Conservation (phyloP, 2,113 vertebrate species). For the Orycteropus afer region DNA sequence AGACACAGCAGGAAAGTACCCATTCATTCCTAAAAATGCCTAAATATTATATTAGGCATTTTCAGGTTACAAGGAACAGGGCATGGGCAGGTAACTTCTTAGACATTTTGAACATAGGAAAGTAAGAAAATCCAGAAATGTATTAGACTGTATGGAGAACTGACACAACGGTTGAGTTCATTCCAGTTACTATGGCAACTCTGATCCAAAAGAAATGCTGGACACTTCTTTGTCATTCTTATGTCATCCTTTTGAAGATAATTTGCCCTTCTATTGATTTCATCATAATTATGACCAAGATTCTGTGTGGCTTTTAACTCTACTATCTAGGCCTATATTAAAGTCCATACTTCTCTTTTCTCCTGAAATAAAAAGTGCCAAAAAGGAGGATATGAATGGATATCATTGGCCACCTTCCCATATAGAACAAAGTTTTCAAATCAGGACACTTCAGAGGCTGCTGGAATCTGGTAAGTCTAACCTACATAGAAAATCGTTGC, state of each 20-base stretch:
- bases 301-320: not conserved
- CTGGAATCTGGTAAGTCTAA: not conserved
- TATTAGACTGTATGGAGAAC: not conserved
- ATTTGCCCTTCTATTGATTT: not conserved
- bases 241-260: not conserved
- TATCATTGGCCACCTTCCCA: not conserved
- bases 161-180: not conserved
- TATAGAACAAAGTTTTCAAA: not conserved
- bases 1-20: not conserved
- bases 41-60: not conserved
- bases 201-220: not conserved
- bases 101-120: not conserved
- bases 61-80: not conserved
- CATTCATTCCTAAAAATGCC: not conserved
- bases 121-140: not conserved
- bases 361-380: not conserved
- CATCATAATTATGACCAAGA: not conserved
- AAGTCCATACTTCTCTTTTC: not conserved
- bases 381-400: not conserved
- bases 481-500: not conserved
- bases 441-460: not conserved
- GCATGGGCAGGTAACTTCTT: not conserved
- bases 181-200: constrained; percentile 6
- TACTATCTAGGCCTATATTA: not conserved
- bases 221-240: not conserved